phyloP scores from a whole-genome alignment of 2,888 invertebrate genomes.

The Entomobrya multifasciata region DNA sequence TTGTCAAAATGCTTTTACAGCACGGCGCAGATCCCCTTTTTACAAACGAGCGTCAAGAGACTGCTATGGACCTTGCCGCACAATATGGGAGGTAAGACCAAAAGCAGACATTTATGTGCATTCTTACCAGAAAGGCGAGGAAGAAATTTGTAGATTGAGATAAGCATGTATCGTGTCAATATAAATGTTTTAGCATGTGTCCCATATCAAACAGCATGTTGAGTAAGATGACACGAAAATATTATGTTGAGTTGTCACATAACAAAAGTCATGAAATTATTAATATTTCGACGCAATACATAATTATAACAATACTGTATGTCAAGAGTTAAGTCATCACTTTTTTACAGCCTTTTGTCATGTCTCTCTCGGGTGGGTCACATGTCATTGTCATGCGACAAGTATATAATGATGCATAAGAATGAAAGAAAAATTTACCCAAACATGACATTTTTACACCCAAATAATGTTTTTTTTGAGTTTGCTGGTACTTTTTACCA shows the following conservation, averaged over 20 bases:
- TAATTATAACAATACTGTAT: neutral
- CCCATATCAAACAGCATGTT: constrained; percentile 15
- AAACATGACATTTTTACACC: constrained; percentile 4
- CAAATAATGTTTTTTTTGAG: neutral
- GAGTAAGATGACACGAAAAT: constrained; percentile 24
- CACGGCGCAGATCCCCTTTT: constrained; percentile 94
- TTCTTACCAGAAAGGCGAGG: neutral
- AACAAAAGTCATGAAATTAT: constrained; percentile 10
- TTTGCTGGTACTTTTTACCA: too few species aligned
- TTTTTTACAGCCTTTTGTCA: constrained; percentile 3
- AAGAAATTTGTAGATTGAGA: neutral
- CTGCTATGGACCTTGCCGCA: constrained; percentile 95
- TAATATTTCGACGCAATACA: neutral
- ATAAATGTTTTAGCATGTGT: constrained; percentile 3
- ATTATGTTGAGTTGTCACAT: constrained; percentile 3
- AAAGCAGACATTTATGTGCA: neutral
- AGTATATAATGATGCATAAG: neutral
- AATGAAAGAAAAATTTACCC: neutral
- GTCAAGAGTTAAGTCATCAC: constrained; percentile 58
- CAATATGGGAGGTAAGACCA: constrained; percentile 91
- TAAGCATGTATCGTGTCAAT: neutral
- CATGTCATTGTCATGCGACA: constrained; percentile 7
- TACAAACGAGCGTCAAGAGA: constrained; percentile 92
- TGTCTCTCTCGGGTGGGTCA: neutral
- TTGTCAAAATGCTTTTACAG: constrained; percentile 90